These are phyloP conservation scores for Sebastes alutus DNA, from an alignment of 2,797 vertebrate species.

Conservation along the genomic window DNA sequence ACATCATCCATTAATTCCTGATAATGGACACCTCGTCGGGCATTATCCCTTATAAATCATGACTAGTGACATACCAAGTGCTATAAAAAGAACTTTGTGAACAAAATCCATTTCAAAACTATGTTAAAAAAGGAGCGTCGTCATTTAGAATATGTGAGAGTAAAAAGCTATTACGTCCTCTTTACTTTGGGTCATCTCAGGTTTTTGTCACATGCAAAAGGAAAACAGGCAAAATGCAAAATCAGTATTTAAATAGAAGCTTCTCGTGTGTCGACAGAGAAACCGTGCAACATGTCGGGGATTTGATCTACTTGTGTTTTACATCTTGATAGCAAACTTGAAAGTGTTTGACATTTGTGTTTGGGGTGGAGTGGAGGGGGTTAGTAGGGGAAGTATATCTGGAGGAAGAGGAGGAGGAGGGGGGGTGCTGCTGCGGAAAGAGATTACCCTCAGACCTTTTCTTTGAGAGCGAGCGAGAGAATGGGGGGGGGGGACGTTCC, in stretches of 20 bases:
- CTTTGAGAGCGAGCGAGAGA: constrained; percentile 45
- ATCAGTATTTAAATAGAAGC: constrained; percentile 31
- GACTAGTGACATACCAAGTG: not conserved
- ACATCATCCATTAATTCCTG: no score
- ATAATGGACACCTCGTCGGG: no score
- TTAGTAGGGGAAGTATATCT: not conserved
- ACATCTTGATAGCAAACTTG: constrained; percentile 56
- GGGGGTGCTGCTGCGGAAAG: constrained; percentile 48
- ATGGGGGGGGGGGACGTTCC: constrained; percentile 43
- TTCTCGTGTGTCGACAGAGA: constrained; percentile 15
- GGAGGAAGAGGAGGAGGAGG: not conserved
- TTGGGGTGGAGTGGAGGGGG: constrained; percentile 12
- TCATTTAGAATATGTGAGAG: not conserved
- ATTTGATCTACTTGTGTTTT: constrained; percentile 46
- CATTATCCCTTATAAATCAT: not conserved
- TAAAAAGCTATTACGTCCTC: not conserved
- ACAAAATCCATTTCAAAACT: not conserved
- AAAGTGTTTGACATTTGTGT: constrained; percentile 50
- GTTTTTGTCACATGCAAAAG: constrained; percentile 46
- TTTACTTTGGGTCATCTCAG: constrained; percentile 12
- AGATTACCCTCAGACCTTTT: constrained; percentile 67
- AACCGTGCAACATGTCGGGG: constrained; percentile 13
- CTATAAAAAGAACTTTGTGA: not conserved
- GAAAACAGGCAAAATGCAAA: constrained; percentile 58
- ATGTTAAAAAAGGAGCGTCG: not conserved